Base-by-base conservation (phyloP, 2,888 invertebrate genomes). In the Amblyteles armatorius region DNA sequence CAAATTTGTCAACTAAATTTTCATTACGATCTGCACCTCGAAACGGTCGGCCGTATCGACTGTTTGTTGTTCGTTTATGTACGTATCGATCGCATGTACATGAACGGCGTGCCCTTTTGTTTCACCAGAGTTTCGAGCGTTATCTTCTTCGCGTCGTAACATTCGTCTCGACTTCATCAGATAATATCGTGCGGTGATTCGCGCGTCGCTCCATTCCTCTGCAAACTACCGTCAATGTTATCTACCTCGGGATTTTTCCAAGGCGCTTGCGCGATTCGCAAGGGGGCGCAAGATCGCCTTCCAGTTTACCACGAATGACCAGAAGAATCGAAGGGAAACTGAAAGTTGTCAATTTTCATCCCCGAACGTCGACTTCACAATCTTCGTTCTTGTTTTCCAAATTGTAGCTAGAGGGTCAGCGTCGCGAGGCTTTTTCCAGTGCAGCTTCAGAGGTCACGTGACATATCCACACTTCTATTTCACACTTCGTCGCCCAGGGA, bases 171-270 rank as follows among this genome's bases (percentile, higher is more conserved):
- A 81, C 78, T 81, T 82, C 26, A 48, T 55, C 44, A 60, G 79
- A 85, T 84, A 71, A 71, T 57, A 79, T 76, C 79, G 36, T 33
- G 19, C 50, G 19, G 79, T 67, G 69, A 76, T 67, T 82, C 67
- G n/a, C 48, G 44, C 22, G 73, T 57, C 71, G 19, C 69, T 44
- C 48, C 40, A 36, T 36, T 19, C 33, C 50, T 22, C 55, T 11
- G 36, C 71, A 79, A 74, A 63, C 40, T 76, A 22, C 22, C 19
- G 76, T 33, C 69, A 65, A 44, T 52, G 57, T 82, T 82, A 79
- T 82, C 79, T 55, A 2, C 29, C 13, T 55, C 57, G 57, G 67
- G 65, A 67, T 72, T 67, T 67, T 71, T 71, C 52, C 40, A 13
- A 33, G 48, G 50, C 44, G 36, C 67, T 57, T 13, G 36, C 67